Evolutionary conservation across 2,113 vertebrate species (phyloP).

Genomic region (Glaucidium brasilianum): DNA sequence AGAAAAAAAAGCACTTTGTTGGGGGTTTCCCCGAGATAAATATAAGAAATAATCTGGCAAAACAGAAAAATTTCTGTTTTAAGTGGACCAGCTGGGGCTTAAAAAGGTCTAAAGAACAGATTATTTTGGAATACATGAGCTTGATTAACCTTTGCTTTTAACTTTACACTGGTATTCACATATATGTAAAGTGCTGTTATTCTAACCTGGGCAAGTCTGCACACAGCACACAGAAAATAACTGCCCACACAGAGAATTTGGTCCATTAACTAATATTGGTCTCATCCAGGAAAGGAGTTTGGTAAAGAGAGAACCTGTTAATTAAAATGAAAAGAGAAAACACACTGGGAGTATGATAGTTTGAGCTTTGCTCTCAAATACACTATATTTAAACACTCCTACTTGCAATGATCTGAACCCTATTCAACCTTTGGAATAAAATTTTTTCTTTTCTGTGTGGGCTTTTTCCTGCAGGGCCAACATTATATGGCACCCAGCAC

Average conservation of each 20-base stretch:
- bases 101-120: neutral
- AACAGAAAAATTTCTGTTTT: neutral
- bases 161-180: neutral
- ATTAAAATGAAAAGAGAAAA: neutral
- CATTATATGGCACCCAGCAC: neutral
- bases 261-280: neutral
- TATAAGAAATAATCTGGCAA: neutral
- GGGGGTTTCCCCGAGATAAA: neutral
- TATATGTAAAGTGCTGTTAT: neutral
- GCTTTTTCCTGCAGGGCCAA: neutral
- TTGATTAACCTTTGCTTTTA: neutral
- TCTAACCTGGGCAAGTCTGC: neutral
- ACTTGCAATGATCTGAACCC: neutral
- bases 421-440: neutral
- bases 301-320: neutral
- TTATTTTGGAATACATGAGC: neutral
- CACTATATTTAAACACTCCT: neutral
- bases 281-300: neutral
- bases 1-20: neutral
- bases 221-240: neutral
- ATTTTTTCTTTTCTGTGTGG: neutral
- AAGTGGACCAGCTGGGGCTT: neutral
- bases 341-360: accelerated
- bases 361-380: neutral
- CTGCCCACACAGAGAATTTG: neutral